Evolutionary conservation across 35 echinoderm and acorn worm species (phyloP), one percentile per base, ranked within the genome.

Genomic region (Apostichopus californicus): DNA sequence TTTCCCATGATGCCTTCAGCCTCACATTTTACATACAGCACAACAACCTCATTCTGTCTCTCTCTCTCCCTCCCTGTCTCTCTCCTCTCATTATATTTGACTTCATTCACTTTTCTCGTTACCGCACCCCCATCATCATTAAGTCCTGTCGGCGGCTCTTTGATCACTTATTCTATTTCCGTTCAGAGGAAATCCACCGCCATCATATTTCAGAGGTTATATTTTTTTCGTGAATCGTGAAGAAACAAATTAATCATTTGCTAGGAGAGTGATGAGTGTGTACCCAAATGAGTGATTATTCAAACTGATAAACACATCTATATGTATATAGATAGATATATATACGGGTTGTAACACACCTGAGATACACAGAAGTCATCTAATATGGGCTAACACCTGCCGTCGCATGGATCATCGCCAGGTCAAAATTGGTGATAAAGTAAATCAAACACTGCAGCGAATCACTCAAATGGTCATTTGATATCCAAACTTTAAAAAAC

Each of bases 201-300:
- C 71, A 75, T 75, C 71, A 75, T 75, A 75, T 75, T 75, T 75
- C 71, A 75, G 71, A 75, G 71, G 71, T 75, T 75, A 75, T 75
- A 75, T 75, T 75, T 14, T 75, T 22, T 75, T 7, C n/a, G n/a
- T 75, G 64, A 46, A 75, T 75, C 71, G n/a, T 18, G 71, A 75
- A 75, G 71, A 75, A 75, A 75, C 71, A 18, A 75, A 75, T 75
- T 75, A 75, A 75, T 75, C 71, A 75, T 46, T 75, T 18, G 71
- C 71, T 75, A 3, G 20, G 17, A 75, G n/a, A 18, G 71, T 75
- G 71, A 20, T 18, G 71, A 75, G 71, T 75, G 14, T 75, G n/a
- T 18, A 75, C 71, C n/a, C 71, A 75, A 46, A 22, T 22, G 71
- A 75, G 15, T 75, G 71, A 75, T 75, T 75, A 75, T 6, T 7